Percentiles rank a stretch among this genome's conserved stretches.
Evolutionary conservation across 2,888 invertebrate species (phyloP).

Genomic region (Tribolium freemani): DNA sequence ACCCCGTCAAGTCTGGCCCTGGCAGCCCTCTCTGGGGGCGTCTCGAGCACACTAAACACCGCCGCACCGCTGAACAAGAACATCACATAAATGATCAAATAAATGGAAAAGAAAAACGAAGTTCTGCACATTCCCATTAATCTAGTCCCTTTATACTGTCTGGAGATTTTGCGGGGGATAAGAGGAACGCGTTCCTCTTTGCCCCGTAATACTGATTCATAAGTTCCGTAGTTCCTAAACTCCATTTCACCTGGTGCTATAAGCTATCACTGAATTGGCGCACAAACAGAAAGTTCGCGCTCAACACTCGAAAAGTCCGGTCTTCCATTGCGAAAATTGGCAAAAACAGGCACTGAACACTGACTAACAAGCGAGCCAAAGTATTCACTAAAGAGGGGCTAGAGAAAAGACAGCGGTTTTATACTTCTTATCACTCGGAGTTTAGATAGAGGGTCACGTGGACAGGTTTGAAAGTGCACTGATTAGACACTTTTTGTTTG

Average conservation of each 20-base stretch:
- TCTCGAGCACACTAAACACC: slow-evolving; percentile 78
- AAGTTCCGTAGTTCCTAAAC: slow-evolving; percentile 46
- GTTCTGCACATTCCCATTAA: slow-evolving; percentile 71
- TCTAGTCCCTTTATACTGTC: slow-evolving; percentile 41
- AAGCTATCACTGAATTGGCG: slow-evolving; percentile 16
- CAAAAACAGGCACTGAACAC: slow-evolving; percentile 1
- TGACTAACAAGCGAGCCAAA: background rate
- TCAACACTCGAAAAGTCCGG: slow-evolving; percentile 43
- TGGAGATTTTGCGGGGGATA: slow-evolving; percentile 10
- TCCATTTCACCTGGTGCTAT: slow-evolving; percentile 42
- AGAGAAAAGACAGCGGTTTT: slow-evolving; percentile 2
- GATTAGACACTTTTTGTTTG: background rate
- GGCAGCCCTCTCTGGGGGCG: slow-evolving; percentile 73
- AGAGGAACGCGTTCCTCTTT: slow-evolving; percentile 11
- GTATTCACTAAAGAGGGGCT: slow-evolving; percentile 15
- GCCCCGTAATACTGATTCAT: slow-evolving; percentile 23
- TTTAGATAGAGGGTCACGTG: slow-evolving; percentile 27
- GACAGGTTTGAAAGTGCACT: slow-evolving; percentile 7
- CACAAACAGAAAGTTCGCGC: slow-evolving; percentile 8
- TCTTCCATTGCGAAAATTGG: slow-evolving; percentile 39
- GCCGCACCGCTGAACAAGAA: slow-evolving; percentile 78
- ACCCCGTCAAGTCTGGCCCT: slow-evolving; percentile 70
- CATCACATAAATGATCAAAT: slow-evolving; percentile 72
- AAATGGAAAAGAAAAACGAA: slow-evolving; percentile 71
- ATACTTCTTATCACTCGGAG: slow-evolving; percentile 23